Percentiles rank a stretch among this genome's conserved stretches.
phyloP scores from a whole-genome alignment of 2,797 vertebrate genomes.

The Phyllotis vaccarum region DNA sequence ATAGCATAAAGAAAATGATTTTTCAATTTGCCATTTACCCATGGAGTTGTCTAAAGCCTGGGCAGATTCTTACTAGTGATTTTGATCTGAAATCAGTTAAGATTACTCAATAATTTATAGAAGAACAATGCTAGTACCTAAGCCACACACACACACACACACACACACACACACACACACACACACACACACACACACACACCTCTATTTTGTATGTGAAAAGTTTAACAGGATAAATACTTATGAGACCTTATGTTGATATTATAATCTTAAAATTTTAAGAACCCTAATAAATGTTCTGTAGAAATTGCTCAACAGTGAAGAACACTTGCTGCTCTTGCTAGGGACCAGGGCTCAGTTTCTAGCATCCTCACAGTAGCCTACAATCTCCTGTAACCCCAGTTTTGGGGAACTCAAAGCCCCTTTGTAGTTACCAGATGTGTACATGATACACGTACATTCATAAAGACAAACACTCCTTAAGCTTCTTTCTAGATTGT shows the following conservation, averaged over 20 bases:
- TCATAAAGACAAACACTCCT: background rate
- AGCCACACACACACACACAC: background rate
- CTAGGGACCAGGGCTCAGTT: background rate
- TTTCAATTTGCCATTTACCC: background rate
- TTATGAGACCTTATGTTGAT: background rate
- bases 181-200: background rate
- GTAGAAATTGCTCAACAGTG: background rate
- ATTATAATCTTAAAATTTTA: background rate
- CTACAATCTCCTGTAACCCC: background rate
- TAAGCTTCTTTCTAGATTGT: background rate
- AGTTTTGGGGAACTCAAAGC: background rate
- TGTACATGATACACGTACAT: too few relatives aligned
- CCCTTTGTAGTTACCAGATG: background rate
- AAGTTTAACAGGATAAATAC: background rate
- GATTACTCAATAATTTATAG: background rate
- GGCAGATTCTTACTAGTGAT: background rate
- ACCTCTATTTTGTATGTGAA: background rate
- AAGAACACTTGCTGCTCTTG: background rate
- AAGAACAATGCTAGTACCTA: background rate
- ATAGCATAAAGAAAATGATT: background rate
- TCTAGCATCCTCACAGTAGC: background rate
- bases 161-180: too few relatives aligned
- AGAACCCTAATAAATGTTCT: background rate
- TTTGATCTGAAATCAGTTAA: background rate
- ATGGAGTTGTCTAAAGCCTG: background rate